phyloP scores from a whole-genome alignment of 1,140 invertebrate species.

The Gryllus bimaculatus region DNA sequence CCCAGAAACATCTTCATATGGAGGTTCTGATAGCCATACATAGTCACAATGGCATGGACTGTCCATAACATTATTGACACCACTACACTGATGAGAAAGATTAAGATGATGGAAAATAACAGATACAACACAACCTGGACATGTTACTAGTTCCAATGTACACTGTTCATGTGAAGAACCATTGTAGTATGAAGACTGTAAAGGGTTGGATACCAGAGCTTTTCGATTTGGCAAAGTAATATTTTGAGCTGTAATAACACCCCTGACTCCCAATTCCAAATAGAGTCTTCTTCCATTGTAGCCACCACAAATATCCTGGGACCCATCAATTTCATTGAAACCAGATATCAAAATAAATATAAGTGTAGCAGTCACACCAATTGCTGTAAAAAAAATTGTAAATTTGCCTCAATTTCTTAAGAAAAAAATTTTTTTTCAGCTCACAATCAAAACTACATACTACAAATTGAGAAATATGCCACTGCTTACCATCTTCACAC shows the following conservation, averaged over 20 bases:
- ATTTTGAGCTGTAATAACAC: constrained; percentile 45
- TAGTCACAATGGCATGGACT: constrained; percentile 44
- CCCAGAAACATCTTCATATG: constrained; percentile 51
- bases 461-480: background rate
- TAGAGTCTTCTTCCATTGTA: constrained; percentile 50
- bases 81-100: constrained; percentile 35
- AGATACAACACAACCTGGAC: constrained; percentile 57
- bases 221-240: constrained; percentile 35
- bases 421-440: background rate
- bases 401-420: background rate
- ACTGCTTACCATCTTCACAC: background rate
- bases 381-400: background rate
- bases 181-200: background rate
- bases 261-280: constrained; percentile 48
- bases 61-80: constrained; percentile 19
- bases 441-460: background rate
- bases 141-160: constrained; percentile 56
- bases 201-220: background rate
- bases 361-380: background rate
- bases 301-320: constrained; percentile 43
- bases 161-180: constrained; percentile 42
- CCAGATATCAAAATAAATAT: background rate
- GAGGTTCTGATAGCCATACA: constrained; percentile 56
- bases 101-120: constrained; percentile 46
- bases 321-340: background rate